Percentiles rank a stretch among this genome's conserved stretches.
These are phyloP conservation scores for Pammene aurita DNA, from an alignment of 2,888 invertebrate species.

Conservation along the genomic window DNA sequence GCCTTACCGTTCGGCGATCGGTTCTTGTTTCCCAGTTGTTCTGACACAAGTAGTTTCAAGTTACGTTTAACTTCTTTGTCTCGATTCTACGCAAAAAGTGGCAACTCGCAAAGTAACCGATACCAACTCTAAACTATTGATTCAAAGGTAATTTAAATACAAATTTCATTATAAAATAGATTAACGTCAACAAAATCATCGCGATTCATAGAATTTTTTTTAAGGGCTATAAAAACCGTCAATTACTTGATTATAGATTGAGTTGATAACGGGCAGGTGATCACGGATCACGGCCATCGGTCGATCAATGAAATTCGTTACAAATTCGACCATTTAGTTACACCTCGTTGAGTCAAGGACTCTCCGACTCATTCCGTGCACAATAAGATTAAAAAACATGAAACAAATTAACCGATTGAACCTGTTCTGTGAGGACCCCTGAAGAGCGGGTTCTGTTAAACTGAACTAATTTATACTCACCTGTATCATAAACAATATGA, in stretches of 20 bases:
- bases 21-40: not conserved
- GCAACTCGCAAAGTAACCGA: not conserved
- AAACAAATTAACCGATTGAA: constrained; percentile 79
- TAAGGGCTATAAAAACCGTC: constrained; percentile 57
- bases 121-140: too few species aligned
- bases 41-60: not conserved
- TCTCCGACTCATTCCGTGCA: constrained; percentile 72
- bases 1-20: too few species aligned
- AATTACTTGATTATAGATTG: constrained; percentile 77
- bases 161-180: constrained; percentile 10
- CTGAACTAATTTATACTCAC: constrained; percentile 80
- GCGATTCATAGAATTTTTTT: constrained; percentile 18
- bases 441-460: constrained; percentile 76
- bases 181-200: constrained; percentile 18
- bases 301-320: constrained; percentile 78
- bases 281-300: constrained; percentile 66
- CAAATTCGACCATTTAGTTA: constrained; percentile 80
- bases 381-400: constrained; percentile 70
- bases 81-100: not conserved
- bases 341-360: constrained; percentile 83
- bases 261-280: constrained; percentile 74
- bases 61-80: not conserved
- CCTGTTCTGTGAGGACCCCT: constrained; percentile 77
- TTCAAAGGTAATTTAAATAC: constrained; percentile 1
- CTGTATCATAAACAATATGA: constrained; percentile 77